Conservation (phyloP, 2,888 invertebrate genomes). For the Oxyteleia sp. region DNA sequence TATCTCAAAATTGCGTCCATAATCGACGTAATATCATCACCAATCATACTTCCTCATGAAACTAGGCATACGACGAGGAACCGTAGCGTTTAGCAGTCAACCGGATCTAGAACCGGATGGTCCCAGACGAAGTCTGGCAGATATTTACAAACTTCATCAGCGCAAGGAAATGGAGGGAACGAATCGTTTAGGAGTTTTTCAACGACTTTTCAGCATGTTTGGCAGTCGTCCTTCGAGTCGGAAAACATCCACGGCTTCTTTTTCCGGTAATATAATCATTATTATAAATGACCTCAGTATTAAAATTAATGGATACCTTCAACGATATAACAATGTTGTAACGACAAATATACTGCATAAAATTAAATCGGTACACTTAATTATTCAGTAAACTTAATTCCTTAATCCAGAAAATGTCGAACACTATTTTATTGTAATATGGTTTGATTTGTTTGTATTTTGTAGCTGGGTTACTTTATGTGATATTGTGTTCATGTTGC, state of each 20-base stretch:
- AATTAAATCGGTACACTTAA: too few relatives aligned
- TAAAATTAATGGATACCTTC: too few relatives aligned
- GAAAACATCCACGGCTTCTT: conserved; percentile 91
- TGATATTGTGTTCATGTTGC: too few relatives aligned
- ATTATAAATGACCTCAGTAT: too few relatives aligned
- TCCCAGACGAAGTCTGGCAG: conserved; percentile 83
- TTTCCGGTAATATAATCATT: conserved; percentile 84
- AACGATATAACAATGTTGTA: too few relatives aligned
- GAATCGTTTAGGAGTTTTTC: conserved; percentile 85
- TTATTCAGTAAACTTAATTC: too few relatives aligned
- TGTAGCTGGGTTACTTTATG: too few relatives aligned
- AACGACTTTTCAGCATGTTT: conserved; percentile 89
- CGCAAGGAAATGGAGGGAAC: conserved; percentile 85
- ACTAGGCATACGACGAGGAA: conserved; percentile 86
- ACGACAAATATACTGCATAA: too few relatives aligned
- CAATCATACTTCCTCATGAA: conserved; percentile 72
- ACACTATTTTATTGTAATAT: too few relatives aligned
- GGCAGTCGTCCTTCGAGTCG: conserved; percentile 90
- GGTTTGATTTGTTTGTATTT: too few relatives aligned
- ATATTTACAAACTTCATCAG: conserved; percentile 84
- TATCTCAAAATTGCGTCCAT: conserved; percentile 55
- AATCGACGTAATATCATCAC: conserved; percentile 52
- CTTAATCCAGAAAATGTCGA: too few relatives aligned
- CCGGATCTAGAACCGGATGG: conserved; percentile 84
- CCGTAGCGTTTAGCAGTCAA: conserved; percentile 87